These are phyloP conservation scores for Aptenodytes patagonicus DNA, from an alignment of 2,113 vertebrate genomes.

Conservation along the genomic window DNA sequence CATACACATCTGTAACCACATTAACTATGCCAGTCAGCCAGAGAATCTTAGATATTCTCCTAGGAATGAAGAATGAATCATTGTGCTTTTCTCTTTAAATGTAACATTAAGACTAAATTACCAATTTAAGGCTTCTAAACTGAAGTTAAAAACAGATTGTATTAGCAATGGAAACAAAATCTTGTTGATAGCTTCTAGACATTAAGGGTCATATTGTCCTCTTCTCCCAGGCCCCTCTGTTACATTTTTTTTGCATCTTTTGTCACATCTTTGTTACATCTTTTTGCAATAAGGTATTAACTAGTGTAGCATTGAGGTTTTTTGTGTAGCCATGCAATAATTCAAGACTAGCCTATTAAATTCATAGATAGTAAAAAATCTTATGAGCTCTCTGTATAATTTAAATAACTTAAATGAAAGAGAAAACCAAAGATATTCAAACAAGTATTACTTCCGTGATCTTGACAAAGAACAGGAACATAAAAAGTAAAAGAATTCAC, in stretches of 20 bases:
- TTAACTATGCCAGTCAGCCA: neutral
- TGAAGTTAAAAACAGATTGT: neutral
- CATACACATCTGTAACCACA: neutral
- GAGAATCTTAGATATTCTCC: neutral
- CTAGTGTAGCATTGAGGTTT: neutral
- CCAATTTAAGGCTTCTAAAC: neutral
- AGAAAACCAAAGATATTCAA: neutral
- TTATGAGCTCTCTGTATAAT: neutral
- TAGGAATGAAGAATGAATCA: neutral
- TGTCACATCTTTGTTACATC: neutral
- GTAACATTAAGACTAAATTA: neutral
- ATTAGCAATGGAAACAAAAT: neutral
- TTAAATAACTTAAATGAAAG: neutral
- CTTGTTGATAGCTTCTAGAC: neutral
- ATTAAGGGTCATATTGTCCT: neutral
- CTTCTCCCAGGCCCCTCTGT: neutral
- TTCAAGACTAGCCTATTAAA: neutral
- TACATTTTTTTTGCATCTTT: neutral
- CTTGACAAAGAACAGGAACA: neutral
- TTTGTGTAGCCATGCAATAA: neutral
- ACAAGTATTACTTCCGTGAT: neutral
- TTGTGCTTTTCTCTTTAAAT: neutral
- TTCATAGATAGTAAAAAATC: neutral
- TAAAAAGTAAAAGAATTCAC: neutral
- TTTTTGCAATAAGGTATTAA: neutral